Conservation (phyloP, 2,888 invertebrate genomes). For the Pantelozetes paolii region DNA sequence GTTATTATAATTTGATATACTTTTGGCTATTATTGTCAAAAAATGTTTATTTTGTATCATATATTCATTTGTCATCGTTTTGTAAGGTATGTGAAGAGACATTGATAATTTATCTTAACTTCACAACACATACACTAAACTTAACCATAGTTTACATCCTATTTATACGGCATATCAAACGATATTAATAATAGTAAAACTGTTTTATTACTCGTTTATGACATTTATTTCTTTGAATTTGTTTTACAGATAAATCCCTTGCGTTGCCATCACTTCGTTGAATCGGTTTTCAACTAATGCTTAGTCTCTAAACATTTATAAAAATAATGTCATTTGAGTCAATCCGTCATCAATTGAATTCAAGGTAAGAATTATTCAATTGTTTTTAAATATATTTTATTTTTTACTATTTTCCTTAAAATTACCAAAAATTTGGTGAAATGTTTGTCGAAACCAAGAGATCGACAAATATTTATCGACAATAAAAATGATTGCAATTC, state of each 20-base stretch:
- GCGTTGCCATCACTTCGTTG: too few relatives aligned
- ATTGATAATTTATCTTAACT: not conserved
- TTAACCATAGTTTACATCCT: constrained; percentile 5
- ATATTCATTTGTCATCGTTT: constrained; percentile 8
- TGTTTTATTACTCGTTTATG: not conserved
- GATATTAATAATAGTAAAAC: too few relatives aligned
- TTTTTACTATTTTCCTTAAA: not conserved
- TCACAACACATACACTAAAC: not conserved
- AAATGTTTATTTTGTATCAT: not conserved
- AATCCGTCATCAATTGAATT: not conserved
- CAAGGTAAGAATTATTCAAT: not conserved
- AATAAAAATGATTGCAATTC: not conserved
- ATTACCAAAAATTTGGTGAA: not conserved
- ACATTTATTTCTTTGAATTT: not conserved
- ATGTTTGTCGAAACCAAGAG: constrained; percentile 3
- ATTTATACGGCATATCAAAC: not conserved
- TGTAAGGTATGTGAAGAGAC: constrained; percentile 4
- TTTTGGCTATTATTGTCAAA: not conserved
- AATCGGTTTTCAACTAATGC: not conserved
- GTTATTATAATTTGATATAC: not conserved
- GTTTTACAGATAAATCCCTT: not conserved
- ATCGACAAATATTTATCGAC: constrained; percentile 16
- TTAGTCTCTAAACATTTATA: too few relatives aligned
- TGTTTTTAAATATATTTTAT: not conserved
- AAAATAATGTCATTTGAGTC: not conserved